Evolutionary conservation across 1,140 invertebrate species (phyloP).

Genomic region (Dryas iulia): DNA sequence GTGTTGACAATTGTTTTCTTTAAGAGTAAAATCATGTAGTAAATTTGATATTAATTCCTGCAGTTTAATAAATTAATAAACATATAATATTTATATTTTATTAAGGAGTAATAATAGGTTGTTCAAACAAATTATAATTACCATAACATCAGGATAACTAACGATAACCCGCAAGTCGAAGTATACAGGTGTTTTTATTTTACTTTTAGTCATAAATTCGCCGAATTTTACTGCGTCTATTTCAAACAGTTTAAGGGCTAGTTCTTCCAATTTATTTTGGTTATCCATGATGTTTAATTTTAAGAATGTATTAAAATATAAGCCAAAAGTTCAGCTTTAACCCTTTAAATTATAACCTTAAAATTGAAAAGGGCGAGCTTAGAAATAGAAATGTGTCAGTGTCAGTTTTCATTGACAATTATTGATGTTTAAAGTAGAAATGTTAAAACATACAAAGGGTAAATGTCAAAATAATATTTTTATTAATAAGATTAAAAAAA

Average conservation of each 20-base stretch:
- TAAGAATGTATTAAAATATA: background rate
- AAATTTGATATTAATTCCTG: conserved; percentile 82
- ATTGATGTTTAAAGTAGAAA: too few species aligned
- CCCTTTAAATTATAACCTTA: background rate
- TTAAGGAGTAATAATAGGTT: background rate
- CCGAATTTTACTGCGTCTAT: conserved; percentile 95
- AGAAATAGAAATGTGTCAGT: too few species aligned
- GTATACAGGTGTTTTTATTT: conserved; percentile 95
- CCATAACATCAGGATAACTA: conserved; percentile 93
- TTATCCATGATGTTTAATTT: conserved; percentile 38
- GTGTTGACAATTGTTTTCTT: conserved; percentile 82
- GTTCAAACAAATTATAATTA: conserved; percentile 64
- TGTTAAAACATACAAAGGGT: too few species aligned
- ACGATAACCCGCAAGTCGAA: conserved; percentile 96
- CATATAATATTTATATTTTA: conserved; percentile 16
- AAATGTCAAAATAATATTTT: too few species aligned
- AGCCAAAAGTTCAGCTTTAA: background rate
- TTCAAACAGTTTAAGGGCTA: conserved; percentile 64
- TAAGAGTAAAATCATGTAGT: conserved; percentile 82
- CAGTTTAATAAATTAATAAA: conserved; percentile 36
- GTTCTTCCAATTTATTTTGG: conserved; percentile 55
- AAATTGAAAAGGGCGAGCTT: background rate
- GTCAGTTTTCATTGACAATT: too few species aligned
- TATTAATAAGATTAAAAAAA: too few species aligned
- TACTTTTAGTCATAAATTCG: conserved; percentile 95